Evolutionary conservation across 2,797 vertebrate genomes (phyloP).

Genomic region (Cyclura pinguis): DNA sequence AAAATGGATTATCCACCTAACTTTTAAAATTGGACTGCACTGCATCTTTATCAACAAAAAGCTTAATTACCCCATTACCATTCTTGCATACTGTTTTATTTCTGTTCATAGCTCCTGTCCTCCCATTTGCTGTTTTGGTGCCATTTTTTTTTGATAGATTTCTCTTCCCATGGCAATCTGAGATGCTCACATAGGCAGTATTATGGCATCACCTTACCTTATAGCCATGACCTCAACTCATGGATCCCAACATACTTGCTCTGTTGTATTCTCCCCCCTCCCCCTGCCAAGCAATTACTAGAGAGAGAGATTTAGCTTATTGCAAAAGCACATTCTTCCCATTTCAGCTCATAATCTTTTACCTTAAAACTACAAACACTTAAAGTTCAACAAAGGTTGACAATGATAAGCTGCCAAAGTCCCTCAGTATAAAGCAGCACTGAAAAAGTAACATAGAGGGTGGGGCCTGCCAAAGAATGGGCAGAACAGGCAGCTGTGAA

Average conservation of each 20-base stretch:
- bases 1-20: slow-evolving; percentile 81
- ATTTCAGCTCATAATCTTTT: slow-evolving; percentile 58
- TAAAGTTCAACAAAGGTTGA: slow-evolving; percentile 80
- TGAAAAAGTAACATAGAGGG: slow-evolving; percentile 74
- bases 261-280: not conserved
- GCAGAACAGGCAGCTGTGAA: slow-evolving; percentile 68
- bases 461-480: slow-evolving; percentile 64
- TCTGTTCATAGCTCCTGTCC: not conserved
- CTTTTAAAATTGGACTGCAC: not conserved
- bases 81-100: not conserved
- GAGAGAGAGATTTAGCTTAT: not conserved
- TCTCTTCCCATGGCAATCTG: not conserved
- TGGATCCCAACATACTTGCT: not conserved
- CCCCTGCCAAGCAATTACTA: not conserved
- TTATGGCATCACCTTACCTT: not conserved
- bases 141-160: not conserved
- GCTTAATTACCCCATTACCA: not conserved
- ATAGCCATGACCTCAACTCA: not conserved
- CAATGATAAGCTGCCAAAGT: slow-evolving; percentile 82
- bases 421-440: slow-evolving; percentile 83
- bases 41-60: not conserved
- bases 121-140: not conserved
- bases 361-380: slow-evolving; percentile 82
- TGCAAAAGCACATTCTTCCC: not conserved
- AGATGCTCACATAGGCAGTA: not conserved